Conservation (phyloP, 2,888 invertebrate species). For the Drosophila peninsularis region DNA sequence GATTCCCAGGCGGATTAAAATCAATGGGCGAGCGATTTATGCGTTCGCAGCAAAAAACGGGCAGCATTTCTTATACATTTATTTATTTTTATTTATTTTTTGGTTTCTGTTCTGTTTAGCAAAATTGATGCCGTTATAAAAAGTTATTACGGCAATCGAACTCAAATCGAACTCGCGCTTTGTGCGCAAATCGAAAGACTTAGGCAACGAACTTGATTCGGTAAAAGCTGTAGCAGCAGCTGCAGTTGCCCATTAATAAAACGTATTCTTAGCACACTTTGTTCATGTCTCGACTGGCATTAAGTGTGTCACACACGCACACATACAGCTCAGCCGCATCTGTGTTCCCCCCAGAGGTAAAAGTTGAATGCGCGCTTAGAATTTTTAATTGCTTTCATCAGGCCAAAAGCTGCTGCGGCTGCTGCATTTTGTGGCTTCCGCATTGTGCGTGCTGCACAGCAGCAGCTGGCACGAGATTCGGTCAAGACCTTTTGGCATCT, state of each 20-base stretch:
- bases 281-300: constrained; percentile 20
- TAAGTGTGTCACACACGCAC: constrained; percentile 64
- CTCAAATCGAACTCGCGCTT: constrained; percentile 2
- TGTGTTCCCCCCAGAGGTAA: constrained; percentile 50
- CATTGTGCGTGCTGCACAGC: constrained; percentile 64
- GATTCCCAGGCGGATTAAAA: constrained; percentile 80
- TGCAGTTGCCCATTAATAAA: constrained; percentile 13
- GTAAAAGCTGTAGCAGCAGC: background rate
- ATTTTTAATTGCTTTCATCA: constrained; percentile 76
- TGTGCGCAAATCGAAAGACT: constrained; percentile 69
- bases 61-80: constrained; percentile 28
- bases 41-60: constrained; percentile 51
- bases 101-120: constrained; percentile 26
- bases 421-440: constrained; percentile 71
- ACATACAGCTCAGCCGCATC: constrained; percentile 28
- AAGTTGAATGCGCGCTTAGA: constrained; percentile 71
- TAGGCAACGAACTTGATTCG: constrained; percentile 69
- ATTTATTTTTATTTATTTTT: constrained; percentile 6
- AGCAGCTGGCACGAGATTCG: constrained; percentile 19
- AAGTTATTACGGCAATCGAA: constrained; percentile 58
- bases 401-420: constrained; percentile 27
- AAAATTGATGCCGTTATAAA: constrained; percentile 70
- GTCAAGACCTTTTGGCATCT: constrained; percentile 54
- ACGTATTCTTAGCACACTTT: constrained; percentile 23
- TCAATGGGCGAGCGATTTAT: constrained; percentile 70